Base-by-base conservation (phyloP, 2,797 vertebrate species). In the Buceros bicornis region DNA sequence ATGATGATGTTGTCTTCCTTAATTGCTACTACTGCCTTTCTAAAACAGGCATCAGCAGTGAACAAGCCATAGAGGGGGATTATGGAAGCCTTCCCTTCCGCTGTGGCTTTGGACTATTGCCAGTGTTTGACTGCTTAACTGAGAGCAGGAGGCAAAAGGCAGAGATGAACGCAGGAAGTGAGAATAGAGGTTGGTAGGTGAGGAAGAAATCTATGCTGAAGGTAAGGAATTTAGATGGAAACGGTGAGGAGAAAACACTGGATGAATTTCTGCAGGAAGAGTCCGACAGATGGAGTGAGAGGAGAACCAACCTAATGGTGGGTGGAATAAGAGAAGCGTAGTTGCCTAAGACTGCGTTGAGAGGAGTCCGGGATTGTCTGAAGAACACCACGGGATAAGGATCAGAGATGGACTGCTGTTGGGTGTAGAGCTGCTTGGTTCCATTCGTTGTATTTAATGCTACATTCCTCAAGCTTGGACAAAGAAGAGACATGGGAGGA, bases 391-490 rank as follows among this genome's bases (percentile, higher is more conserved):
- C 22, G 67, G 13, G 25, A 29, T 66, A 20, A 47, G 42, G n/a
- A 43, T 45, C 4, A 2, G 57, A 48, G 37, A 13, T 37, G 42
- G n/a, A 18, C 22, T 66, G 48, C 42, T 87, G 5, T 37, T 74
- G 51, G 35, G 9, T 29, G 1, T 45, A 22, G 67, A 45, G 45
- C 12, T 61, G 25, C 31, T 28, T 47, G 60, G 51, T 77, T 89
- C 50, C 13, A 2, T 51, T 77, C 0, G 1, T 21, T 50, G 26
- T 54, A 0, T 48, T 0, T 43, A 12, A 42, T 10, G 9, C 33
- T 57, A 5, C 12, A 15, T 69, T 43, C 37, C 50, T 89, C 19
- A 15, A 40, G 48, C 58, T 51, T 37, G 43, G n/a, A 11, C 47
- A 29, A 35, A n/a, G 12, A 70, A 69, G 56, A 65, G 1, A 1